A percentile compares a stretch with the other conserved stretches of the same genome.
Evolutionary conservation across 2,113 vertebrate genomes (phyloP).

Genomic region (Piprites chloris): DNA sequence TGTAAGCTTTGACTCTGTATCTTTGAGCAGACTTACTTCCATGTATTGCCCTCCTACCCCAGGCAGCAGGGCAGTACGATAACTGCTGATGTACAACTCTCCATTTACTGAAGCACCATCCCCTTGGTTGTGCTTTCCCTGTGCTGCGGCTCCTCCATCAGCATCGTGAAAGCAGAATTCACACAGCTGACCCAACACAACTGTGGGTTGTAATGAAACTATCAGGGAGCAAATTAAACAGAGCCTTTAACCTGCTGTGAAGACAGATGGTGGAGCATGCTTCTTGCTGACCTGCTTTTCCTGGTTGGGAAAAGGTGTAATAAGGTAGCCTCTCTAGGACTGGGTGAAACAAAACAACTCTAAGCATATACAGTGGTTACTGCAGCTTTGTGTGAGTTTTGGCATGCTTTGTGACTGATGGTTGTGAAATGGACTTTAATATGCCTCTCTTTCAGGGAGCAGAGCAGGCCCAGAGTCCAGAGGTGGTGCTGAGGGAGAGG

Average conservation of each 20-base stretch:
- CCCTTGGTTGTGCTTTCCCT: background rate
- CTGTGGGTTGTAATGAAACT: background rate
- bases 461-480: constrained; percentile 46
- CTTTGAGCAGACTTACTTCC: background rate
- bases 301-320: background rate
- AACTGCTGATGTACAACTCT: background rate
- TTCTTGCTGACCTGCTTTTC: background rate
- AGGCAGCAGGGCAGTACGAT: background rate
- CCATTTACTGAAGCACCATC: background rate
- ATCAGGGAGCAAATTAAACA: background rate
- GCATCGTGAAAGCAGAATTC: background rate
- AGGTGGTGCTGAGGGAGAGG: constrained; percentile 50
- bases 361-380: background rate
- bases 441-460: constrained; percentile 33
- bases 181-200: background rate
- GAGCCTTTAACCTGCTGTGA: background rate
- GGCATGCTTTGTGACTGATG: background rate
- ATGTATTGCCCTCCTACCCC: background rate
- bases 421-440: background rate
- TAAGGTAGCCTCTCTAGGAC: background rate
- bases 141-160: background rate
- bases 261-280: background rate
- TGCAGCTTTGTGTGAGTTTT: background rate
- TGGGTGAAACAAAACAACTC: background rate
- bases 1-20: background rate